Conservation (phyloP, 1,140 invertebrate species). For the Tetragonula clypearis region DNA sequence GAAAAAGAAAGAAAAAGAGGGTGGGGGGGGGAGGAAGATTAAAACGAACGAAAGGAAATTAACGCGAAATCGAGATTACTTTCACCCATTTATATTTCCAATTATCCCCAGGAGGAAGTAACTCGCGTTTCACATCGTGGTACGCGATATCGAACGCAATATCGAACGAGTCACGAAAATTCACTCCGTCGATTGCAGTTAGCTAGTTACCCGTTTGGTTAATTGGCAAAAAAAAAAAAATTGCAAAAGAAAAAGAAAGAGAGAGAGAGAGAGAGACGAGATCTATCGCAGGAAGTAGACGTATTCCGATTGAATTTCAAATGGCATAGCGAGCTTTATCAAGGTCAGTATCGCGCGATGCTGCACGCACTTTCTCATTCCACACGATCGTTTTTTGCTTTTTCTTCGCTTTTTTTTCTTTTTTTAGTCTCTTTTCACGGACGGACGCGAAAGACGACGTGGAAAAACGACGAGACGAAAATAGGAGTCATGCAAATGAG, state of each 20-base stretch:
- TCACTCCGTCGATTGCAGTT: too few relatives aligned
- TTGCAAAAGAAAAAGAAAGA: not conserved
- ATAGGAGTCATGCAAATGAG: constrained; percentile 17
- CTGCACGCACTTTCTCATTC: constrained; percentile 50
- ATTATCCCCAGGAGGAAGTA: not conserved
- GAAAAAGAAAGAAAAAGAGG: too few relatives aligned
- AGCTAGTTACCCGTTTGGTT: not conserved
- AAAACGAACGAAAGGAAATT: not conserved
- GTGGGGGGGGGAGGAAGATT: too few relatives aligned
- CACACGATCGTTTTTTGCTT: constrained; percentile 12
- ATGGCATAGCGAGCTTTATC: constrained; percentile 14
- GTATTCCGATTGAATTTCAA: constrained; percentile 29
- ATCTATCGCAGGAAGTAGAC: not conserved
- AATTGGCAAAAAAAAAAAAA: not conserved
- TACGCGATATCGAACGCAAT: not conserved
- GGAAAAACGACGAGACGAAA: not conserved
- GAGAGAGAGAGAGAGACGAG: not conserved
- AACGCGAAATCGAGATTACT: constrained; percentile 19
- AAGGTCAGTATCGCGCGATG: constrained; percentile 22
- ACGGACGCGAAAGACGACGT: not conserved
- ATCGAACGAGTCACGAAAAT: not conserved
- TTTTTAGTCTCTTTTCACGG: constrained; percentile 10
- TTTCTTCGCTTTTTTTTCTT: too few relatives aligned
- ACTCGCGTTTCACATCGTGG: not conserved
- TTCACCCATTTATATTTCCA: constrained; percentile 5